Conservation (phyloP, 92 coral and sea anemone genomes). For the Virgularia gustaviana region DNA sequence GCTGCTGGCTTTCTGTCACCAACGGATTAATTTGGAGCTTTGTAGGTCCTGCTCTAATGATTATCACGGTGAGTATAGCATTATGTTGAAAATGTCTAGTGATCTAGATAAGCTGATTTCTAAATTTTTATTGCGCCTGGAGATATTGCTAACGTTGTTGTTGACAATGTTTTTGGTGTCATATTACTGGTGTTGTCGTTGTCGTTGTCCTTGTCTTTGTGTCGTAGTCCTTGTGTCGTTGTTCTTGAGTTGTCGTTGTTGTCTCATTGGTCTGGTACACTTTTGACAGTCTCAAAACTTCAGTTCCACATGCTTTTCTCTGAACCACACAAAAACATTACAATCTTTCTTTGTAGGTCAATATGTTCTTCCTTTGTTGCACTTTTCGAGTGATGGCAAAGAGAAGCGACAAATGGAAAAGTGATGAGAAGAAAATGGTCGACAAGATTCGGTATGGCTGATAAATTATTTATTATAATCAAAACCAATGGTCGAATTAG, state of each 20-base stretch:
- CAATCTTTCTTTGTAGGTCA: slow-evolving; percentile 47
- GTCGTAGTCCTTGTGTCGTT: too few species aligned
- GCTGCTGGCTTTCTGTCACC: slow-evolving; percentile 92
- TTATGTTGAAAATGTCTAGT: too few species aligned
- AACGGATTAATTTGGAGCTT: slow-evolving; percentile 94
- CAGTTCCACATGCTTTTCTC: background rate
- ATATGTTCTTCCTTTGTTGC: slow-evolving; percentile 67
- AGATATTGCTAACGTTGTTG: too few species aligned
- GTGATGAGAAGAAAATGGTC: slow-evolving; percentile 22
- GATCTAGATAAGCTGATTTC: too few species aligned
- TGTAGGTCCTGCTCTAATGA: slow-evolving; percentile 86
- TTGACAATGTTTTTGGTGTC: too few species aligned
- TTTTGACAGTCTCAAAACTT: too few species aligned
- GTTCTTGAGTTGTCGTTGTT: too few species aligned
- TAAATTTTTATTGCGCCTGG: too few species aligned
- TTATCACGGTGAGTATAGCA: slow-evolving; percentile 85
- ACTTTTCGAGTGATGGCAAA: slow-evolving; percentile 75
- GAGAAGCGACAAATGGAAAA: slow-evolving; percentile 42
- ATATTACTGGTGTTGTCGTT: too few species aligned
- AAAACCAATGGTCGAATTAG: too few species aligned
- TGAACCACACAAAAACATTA: background rate
- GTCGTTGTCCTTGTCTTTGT: too few species aligned
- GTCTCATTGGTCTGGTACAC: too few species aligned
- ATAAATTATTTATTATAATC: background rate
- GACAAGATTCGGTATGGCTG: slow-evolving; percentile 25